Evolutionary conservation across 2,888 invertebrate species (phyloP).

Genomic region (Calliscelio sp.): DNA sequence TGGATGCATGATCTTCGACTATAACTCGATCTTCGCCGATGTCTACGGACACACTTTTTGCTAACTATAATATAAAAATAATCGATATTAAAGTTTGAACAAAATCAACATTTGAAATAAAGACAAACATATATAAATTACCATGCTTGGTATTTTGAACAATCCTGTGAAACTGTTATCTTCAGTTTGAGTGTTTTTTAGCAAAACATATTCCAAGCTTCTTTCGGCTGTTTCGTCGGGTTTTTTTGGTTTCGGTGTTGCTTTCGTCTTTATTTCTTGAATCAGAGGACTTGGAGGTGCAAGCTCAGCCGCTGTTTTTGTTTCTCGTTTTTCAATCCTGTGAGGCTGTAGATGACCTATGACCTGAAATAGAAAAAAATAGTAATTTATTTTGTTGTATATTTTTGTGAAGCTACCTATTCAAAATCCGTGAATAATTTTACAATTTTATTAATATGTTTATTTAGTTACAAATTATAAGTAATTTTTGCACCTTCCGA

Average conservation of each 20-base stretch:
- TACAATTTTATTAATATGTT: too few species aligned
- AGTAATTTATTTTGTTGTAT: too few species aligned
- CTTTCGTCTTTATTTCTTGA: slow-evolving; percentile 87
- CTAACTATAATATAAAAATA: slow-evolving; percentile 86
- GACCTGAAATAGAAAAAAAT: too few species aligned
- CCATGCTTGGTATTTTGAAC: slow-evolving; percentile 88
- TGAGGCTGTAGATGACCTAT: slow-evolving; percentile 92
- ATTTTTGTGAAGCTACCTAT: too few species aligned
- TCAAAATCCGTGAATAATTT: too few species aligned
- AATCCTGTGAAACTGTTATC: slow-evolving; percentile 88
- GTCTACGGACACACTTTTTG: slow-evolving; percentile 87
- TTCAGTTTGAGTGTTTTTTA: slow-evolving; percentile 87
- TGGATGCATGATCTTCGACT: slow-evolving; percentile 88
- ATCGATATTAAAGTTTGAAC: slow-evolving; percentile 22
- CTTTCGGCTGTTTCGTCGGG: slow-evolving; percentile 36
- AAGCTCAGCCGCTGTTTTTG: slow-evolving; percentile 86
- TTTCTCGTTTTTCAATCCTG: slow-evolving; percentile 90
- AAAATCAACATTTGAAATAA: slow-evolving; percentile 25
- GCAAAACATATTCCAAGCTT: slow-evolving; percentile 77
- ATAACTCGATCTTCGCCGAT: slow-evolving; percentile 92
- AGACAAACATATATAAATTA: slow-evolving; percentile 84
- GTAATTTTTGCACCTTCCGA: slow-evolving; percentile 86
- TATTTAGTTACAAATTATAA: too few species aligned
- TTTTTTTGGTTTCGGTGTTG: slow-evolving; percentile 24
- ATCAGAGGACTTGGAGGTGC: slow-evolving; percentile 87